Base-by-base conservation (phyloP, 2,888 invertebrate genomes). In the Coremacera marginata region DNA sequence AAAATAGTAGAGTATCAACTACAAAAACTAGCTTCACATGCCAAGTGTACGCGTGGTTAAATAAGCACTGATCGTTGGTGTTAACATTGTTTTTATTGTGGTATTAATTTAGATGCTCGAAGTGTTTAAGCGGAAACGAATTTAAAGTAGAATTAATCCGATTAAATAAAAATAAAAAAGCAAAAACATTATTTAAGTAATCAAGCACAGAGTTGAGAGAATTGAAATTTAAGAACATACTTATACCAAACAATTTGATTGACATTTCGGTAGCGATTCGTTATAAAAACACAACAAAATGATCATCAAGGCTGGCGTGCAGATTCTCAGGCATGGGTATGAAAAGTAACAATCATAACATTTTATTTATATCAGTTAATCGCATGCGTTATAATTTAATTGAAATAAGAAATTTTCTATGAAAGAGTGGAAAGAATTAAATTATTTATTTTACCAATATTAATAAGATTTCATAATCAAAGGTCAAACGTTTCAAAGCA, bases 261-360 rank as follows among this genome's bases (percentile, higher is more conserved):
- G 44, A 44, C 44, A 44, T 44, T 44, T 44, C 44, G 44, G 44
- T 14, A 11, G 11, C 2, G 44, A 44, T 44, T 11, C 14, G 11
- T 44, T 44, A 44, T 9, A 55, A 55, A 19, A 55, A 3, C 8
- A 55, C 14, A 49, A 31, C 8, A 74, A 27, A 80, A 85, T 85
- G 85, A 77, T 86, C 70, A 77, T 86, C 71, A 84, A 82, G 82
- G 84, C 44, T 44, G 44, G 83, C 79, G 79, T 84, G 7, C 85
- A 84, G 77, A 72, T 86, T 78, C 74, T 86, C 67, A 82, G 82
- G 70, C 74, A 78, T 81, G 81, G 85, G 85, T 85, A 79, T 82
- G 85, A 25, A 65, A 31, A 62, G 49, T 49, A 31, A 62, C 34
- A 52, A 52, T 5, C 37, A n/a, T 8, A 37, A 37, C 37, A 37